These are phyloP conservation scores for Charina bottae DNA, from an alignment of 2,113 vertebrate genomes.

Conservation along the genomic window DNA sequence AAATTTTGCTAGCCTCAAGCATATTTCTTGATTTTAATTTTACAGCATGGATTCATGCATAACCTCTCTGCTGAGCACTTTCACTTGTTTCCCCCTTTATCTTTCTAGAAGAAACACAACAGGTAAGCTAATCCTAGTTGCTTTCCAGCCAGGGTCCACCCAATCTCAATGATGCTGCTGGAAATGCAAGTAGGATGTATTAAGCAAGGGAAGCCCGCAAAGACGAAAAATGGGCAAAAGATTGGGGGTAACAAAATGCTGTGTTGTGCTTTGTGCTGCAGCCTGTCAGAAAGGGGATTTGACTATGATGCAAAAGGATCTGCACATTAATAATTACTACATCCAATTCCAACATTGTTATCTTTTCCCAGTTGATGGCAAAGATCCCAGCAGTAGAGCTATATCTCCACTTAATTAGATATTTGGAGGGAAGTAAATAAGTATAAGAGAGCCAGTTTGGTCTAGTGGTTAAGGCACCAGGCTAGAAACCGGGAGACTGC, in stretches of 20 bases:
- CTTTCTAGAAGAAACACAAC: slow-evolving; percentile 68
- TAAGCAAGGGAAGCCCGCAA: slow-evolving; percentile 43
- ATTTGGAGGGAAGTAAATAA: neutral
- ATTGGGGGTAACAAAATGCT: neutral
- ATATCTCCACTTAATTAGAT: neutral
- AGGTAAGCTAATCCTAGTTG: slow-evolving; percentile 62
- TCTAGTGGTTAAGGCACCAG: neutral
- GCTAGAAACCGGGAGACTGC: too few relatives aligned
- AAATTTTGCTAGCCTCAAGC: slow-evolving; percentile 53
- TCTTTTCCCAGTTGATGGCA: too few relatives aligned
- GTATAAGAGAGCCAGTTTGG: neutral
- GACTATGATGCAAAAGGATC: neutral
- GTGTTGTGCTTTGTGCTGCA: neutral
- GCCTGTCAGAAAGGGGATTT: neutral
- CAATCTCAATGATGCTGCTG: slow-evolving; percentile 62
- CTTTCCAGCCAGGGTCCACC: slow-evolving; percentile 61
- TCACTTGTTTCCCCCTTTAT: slow-evolving; percentile 59
- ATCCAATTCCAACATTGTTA: neutral
- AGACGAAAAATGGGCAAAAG: slow-evolving; percentile 39
- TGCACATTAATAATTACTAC: neutral
- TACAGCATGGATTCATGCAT: slow-evolving; percentile 57
- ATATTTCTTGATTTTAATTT: slow-evolving; percentile 52
- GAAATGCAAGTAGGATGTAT: slow-evolving; percentile 62
- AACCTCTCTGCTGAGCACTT: slow-evolving; percentile 43
- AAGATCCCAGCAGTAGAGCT: neutral